These are phyloP conservation scores for Terrapene triunguis DNA, from an alignment of 2,113 vertebrate genomes.

Conservation along the genomic window DNA sequence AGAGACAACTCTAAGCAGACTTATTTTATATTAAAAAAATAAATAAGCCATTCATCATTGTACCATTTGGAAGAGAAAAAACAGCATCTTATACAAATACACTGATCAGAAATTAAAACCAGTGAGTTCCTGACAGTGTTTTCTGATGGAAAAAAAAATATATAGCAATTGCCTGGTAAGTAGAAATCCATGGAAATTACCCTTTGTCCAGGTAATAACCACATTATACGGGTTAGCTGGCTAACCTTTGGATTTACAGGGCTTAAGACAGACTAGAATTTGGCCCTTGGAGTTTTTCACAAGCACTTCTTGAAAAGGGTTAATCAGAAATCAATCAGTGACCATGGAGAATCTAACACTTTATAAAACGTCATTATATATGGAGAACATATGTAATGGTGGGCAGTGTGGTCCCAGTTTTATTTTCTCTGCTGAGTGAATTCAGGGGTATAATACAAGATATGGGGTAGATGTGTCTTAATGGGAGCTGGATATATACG, in stretches of 20 bases:
- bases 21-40: background rate
- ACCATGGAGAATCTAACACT: background rate
- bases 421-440: constrained; percentile 11
- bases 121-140: background rate
- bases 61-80: background rate
- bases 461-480: constrained; percentile 22
- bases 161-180: constrained; percentile 2
- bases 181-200: constrained; percentile 59
- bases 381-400: background rate
- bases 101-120: background rate
- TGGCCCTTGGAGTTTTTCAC: constrained; percentile 23
- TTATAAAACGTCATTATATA: constrained; percentile 8
- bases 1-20: constrained; percentile 8
- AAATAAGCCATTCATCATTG: background rate
- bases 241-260: constrained; percentile 41
- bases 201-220: background rate
- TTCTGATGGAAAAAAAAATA: background rate
- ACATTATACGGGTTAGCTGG: background rate
- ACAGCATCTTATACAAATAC: background rate
- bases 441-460: background rate
- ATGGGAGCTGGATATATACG: background rate
- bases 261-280: constrained; percentile 35
- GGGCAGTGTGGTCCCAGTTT: constrained; percentile 12
- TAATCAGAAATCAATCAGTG: constrained; percentile 17
- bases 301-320: constrained; percentile 17